Evolutionary conservation across 1,140 invertebrate genomes (phyloP).

Genomic region (Drosophila sproati): DNA sequence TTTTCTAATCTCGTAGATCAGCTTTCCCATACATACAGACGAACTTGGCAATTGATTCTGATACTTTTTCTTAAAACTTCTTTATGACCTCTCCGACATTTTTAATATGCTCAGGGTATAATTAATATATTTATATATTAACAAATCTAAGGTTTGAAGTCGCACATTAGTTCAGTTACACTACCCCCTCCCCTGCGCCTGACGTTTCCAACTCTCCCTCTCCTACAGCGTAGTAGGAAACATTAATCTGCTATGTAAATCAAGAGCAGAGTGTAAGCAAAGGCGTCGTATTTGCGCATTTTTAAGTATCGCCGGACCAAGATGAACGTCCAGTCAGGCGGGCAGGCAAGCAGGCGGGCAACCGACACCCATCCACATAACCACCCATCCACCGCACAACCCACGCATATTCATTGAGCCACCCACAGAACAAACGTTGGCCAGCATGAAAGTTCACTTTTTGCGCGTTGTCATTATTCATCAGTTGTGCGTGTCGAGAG

Average conservation of each 20-base stretch:
- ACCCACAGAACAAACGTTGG: neutral
- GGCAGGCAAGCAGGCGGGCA: neutral
- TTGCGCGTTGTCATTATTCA: slow-evolving; percentile 74
- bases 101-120: too few relatives aligned
- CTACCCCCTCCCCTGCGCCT: neutral
- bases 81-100: too few relatives aligned
- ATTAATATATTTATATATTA: too few relatives aligned
- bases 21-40: too few relatives aligned
- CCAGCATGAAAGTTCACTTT: slow-evolving; percentile 65
- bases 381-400: neutral
- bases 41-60: too few relatives aligned
- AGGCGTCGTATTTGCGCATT: slow-evolving; percentile 57
- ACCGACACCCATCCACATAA: neutral
- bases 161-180: slow-evolving; percentile 4
- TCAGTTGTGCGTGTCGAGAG: slow-evolving; percentile 43
- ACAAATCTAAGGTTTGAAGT: neutral
- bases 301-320: slow-evolving; percentile 51
- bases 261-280: slow-evolving; percentile 44
- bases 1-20: too few relatives aligned
- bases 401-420: neutral
- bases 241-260: slow-evolving; percentile 70
- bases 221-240: neutral
- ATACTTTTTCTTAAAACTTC: too few relatives aligned
- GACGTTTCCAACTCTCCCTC: too few relatives aligned
- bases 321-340: slow-evolving; percentile 8